A percentile compares a stretch with the other conserved stretches of the same genome.
These are phyloP conservation scores for Oconnorella tubifera DNA, from an alignment of 2,888 invertebrate species.

Conservation along the genomic window DNA sequence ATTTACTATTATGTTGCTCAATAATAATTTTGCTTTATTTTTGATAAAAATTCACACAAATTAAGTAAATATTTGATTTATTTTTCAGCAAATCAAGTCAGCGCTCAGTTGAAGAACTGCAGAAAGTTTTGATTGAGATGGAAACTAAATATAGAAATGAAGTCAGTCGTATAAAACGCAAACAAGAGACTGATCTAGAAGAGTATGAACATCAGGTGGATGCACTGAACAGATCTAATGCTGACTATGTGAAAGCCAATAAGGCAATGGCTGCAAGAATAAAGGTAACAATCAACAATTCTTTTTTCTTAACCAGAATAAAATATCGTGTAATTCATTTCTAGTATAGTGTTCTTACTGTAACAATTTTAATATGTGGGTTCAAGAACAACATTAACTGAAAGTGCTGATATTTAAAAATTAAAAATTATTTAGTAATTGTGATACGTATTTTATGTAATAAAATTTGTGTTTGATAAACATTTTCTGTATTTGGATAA, in stretches of 20 bases:
- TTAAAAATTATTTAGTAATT: too few relatives aligned
- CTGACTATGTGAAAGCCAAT: slow-evolving; percentile 85
- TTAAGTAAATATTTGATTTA: background rate
- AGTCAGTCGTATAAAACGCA: slow-evolving; percentile 54
- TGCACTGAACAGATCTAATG: slow-evolving; percentile 38
- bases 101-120: slow-evolving; percentile 55
- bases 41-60: background rate
- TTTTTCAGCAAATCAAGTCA: slow-evolving; percentile 51
- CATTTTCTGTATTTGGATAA: too few relatives aligned
- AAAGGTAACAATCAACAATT: slow-evolving; percentile 58
- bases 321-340: too few relatives aligned
- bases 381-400: too few relatives aligned
- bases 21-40: too few relatives aligned
- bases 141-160: slow-evolving; percentile 55
- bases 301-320: too few relatives aligned
- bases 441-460: too few relatives aligned
- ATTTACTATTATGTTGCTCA: too few relatives aligned
- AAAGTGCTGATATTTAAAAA: too few relatives aligned
- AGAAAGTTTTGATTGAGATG: slow-evolving; percentile 54
- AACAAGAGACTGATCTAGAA: slow-evolving; percentile 53
- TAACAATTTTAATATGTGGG: too few relatives aligned
- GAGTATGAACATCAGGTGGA: slow-evolving; percentile 50
- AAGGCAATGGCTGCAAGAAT: slow-evolving; percentile 92
- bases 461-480: too few relatives aligned
- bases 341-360: too few relatives aligned